A percentile compares a stretch with the other conserved stretches of the same genome.
Conservation (phyloP, 2,113 vertebrate species). For the Leiothrix lutea region DNA sequence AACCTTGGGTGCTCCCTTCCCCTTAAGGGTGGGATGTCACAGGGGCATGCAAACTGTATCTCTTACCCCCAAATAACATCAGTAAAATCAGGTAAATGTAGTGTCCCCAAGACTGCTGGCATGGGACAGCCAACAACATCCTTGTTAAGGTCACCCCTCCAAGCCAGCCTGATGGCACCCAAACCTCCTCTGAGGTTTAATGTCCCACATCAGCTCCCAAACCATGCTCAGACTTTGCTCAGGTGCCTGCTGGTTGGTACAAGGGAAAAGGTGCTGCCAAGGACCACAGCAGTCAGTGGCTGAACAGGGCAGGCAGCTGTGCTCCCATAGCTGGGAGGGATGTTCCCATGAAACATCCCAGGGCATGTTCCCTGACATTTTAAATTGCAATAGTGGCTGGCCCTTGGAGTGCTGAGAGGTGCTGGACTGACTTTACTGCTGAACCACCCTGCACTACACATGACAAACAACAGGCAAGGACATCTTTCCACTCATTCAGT, state of each 20-base stretch:
- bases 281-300: not conserved
- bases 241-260: not conserved
- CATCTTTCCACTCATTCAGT: not conserved
- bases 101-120: not conserved
- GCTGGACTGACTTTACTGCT: not conserved
- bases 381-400: not conserved
- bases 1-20: not conserved
- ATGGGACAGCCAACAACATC: not conserved
- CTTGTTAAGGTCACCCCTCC: not conserved
- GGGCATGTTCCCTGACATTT: not conserved
- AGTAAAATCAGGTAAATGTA: not conserved
- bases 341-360: no score
- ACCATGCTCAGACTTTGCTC: not conserved
- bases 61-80: not conserved
- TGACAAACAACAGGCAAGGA: rapidly evolving
- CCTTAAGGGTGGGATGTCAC: rapidly evolving
- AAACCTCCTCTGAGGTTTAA: not conserved
- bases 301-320: not conserved
- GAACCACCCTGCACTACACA: not conserved
- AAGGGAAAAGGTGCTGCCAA: not conserved
- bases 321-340: not conserved
- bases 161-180: no score
- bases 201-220: not conserved
- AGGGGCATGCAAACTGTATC: not conserved
- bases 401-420: not conserved